Conservation (phyloP, 2,797 vertebrate species). For the Phoxinus dragarum region DNA sequence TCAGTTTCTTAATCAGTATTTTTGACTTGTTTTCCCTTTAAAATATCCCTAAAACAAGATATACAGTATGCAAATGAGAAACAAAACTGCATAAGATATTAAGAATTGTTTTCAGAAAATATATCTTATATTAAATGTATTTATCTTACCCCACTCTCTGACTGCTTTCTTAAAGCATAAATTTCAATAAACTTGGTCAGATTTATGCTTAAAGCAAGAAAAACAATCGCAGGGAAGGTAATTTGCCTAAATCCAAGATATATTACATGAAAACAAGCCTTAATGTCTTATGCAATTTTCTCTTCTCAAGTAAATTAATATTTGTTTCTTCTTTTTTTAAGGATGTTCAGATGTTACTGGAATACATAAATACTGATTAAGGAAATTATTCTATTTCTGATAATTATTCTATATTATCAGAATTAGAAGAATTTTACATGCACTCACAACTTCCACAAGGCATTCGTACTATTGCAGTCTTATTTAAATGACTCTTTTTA, state of each 20-base stretch:
- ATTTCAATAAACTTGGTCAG: slow-evolving; percentile 16
- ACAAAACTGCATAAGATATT: slow-evolving; percentile 11
- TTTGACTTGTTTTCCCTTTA: not conserved
- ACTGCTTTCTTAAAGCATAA: not conserved
- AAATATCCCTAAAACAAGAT: slow-evolving; percentile 8
- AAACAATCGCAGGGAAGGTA: slow-evolving; percentile 8
- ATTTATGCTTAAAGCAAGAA: slow-evolving; percentile 18
- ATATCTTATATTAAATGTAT: not conserved
- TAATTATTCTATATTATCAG: too few relatives aligned
- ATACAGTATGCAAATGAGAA: slow-evolving; percentile 23
- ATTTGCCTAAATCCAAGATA: slow-evolving; percentile 14
- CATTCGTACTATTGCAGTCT: not conserved
- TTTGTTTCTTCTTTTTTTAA: not conserved
- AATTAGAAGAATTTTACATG: not conserved
- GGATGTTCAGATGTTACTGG: not conserved
- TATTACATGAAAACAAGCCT: not conserved
- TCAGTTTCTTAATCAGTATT: slow-evolving; percentile 1
- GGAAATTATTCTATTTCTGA: not conserved
- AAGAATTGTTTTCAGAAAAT: slow-evolving; percentile 2
- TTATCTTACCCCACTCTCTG: not conserved
- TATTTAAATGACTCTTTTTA: not conserved
- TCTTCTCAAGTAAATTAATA: not conserved
- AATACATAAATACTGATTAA: not conserved
- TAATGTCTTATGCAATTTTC: not conserved
- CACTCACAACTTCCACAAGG: not conserved